Evolutionary conservation across 2,113 vertebrate species (phyloP).

Genomic region (Campylomormyrus tamandua): DNA sequence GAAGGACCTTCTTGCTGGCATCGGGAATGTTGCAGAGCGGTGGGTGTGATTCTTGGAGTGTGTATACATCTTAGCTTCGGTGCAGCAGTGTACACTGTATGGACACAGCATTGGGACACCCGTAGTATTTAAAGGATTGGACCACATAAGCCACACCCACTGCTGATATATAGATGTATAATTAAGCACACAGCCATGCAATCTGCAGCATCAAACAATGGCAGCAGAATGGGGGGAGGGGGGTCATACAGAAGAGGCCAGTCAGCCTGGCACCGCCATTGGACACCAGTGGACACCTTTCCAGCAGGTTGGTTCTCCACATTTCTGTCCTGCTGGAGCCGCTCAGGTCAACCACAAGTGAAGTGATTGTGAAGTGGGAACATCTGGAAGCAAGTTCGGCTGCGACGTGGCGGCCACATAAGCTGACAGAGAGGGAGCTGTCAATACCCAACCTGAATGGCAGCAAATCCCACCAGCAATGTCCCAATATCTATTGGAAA

Average conservation of each 20-base stretch:
- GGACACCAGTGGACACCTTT: neutral
- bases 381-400: neutral
- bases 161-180: neutral
- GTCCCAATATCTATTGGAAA: neutral
- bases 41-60: conserved; percentile 33
- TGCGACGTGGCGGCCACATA: neutral
- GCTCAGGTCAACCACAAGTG: neutral
- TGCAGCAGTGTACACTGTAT: neutral
- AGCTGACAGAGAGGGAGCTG: neutral
- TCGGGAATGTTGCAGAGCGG: conserved; percentile 80
- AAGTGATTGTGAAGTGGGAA: neutral
- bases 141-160: neutral
- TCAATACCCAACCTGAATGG: neutral
- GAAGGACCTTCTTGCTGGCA: conserved; percentile 72
- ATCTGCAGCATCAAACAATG: neutral
- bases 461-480: neutral
- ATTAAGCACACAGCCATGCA: neutral
- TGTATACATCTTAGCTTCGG: neutral
- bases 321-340: neutral
- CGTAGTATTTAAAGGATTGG: neutral
- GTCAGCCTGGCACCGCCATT: neutral
- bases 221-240: neutral
- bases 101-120: neutral
- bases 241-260: neutral
- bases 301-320: neutral